Conservation (phyloP, 2,113 vertebrate species). For the Lepisosteus osseus region DNA sequence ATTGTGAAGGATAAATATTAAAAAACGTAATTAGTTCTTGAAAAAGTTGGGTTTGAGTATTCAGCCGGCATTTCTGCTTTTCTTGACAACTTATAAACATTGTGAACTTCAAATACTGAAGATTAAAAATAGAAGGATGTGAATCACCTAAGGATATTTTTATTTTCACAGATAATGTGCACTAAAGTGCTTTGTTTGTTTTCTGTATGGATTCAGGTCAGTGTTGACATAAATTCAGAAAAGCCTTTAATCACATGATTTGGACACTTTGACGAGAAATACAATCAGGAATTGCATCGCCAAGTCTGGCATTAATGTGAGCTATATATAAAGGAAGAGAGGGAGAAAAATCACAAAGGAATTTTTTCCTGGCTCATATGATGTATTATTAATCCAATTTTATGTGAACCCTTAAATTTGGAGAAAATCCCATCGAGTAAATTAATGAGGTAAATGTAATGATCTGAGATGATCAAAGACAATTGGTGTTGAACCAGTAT, state of each 20-base stretch:
- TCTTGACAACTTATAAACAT: too few relatives aligned
- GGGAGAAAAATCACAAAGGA: constrained; percentile 47
- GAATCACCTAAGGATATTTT: too few relatives aligned
- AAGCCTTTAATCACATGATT: not conserved
- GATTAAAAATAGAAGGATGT: too few relatives aligned
- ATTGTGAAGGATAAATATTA: too few relatives aligned
- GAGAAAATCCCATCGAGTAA: constrained; percentile 53
- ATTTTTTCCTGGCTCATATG: constrained; percentile 56
- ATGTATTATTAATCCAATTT: constrained; percentile 73
- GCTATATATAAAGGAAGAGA: constrained; percentile 5
- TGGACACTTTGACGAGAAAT: constrained; percentile 11
- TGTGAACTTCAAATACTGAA: too few relatives aligned
- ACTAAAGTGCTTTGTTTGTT: not conserved
- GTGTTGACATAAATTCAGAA: not conserved
- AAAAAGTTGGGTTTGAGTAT: too few relatives aligned
- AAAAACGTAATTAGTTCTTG: too few relatives aligned
- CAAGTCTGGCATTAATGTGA: not conserved
- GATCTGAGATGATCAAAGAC: constrained; percentile 77
- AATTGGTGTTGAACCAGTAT: constrained; percentile 70
- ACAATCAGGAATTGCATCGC: constrained; percentile 15
- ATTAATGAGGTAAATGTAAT: constrained; percentile 81
- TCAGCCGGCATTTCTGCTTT: too few relatives aligned
- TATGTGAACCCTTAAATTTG: constrained; percentile 54
- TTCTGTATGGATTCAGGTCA: constrained; percentile 9
- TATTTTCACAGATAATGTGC: too few relatives aligned